Base-by-base conservation (phyloP, 2,888 invertebrate genomes). In the Saturnia pavonia region DNA sequence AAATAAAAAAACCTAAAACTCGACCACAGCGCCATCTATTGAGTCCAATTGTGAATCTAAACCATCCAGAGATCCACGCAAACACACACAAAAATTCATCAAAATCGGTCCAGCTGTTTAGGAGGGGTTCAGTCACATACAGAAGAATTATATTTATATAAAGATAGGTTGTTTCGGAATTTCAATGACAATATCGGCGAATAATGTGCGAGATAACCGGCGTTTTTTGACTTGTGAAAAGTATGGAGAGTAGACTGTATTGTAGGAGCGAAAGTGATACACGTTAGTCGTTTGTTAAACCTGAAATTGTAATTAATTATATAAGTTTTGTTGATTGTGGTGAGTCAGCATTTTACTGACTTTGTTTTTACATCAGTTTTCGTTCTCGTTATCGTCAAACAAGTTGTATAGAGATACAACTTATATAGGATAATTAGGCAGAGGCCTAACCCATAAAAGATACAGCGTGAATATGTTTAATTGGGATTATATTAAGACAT, bases 401-500 rank as follows among this genome's bases (percentile, higher is more conserved):
- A 22, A 40, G 8, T 16, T 8, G n/a, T 65, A n/a, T 65, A n/a
- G n/a, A n/a, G n/a, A n/a, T n/a, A n/a, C n/a, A n/a, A n/a, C n/a
- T n/a, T n/a, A n/a, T n/a, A n/a, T n/a, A n/a, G n/a, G n/a, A n/a
- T n/a, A n/a, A n/a, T n/a, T n/a, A n/a, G n/a, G n/a, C n/a, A n/a
- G n/a, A n/a, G n/a, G n/a, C n/a, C 19, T 34, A 16, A 4, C n/a
- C 25, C 25, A 25, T 51, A 51, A 51, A 51, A 16, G 48, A 19
- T 51, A 3, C n/a, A 19, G 40, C n/a, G 65, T 40, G 40, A 19
- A 1, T 65, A 11, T 65, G 40, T 65, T 40, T 65, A 65, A 65
- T 65, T 65, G 40, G 9, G n/a, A 65, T 65, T 19, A 65, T 65
- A 65, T 65, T 65, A 34, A 65, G 40, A 65, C 65, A 40, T 65